Evolutionary conservation across 2,797 vertebrate genomes (phyloP).

Genomic region (Champsocephalus esox): DNA sequence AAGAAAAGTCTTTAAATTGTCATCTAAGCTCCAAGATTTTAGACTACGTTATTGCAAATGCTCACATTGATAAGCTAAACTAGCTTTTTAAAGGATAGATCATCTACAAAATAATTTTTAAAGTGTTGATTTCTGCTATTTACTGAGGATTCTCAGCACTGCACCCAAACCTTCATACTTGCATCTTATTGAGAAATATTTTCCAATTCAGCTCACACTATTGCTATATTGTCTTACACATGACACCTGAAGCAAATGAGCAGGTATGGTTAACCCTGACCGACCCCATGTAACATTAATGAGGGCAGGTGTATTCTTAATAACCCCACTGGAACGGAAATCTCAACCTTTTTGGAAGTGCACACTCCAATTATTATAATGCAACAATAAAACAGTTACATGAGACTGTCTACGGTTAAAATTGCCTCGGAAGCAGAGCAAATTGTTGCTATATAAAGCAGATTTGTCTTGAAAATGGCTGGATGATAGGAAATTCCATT

Average conservation of each 20-base stretch:
- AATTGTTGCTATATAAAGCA: conserved; percentile 66
- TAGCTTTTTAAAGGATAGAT: not conserved
- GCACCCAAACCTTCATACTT: conserved; percentile 13
- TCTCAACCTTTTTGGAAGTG: conserved; percentile 39
- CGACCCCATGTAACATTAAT: conserved; percentile 48
- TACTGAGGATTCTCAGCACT: not conserved
- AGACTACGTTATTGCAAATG: not conserved
- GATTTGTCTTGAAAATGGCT: conserved; percentile 72
- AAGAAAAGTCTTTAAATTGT: not conserved
- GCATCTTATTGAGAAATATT: not conserved
- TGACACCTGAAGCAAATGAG: conserved; percentile 12
- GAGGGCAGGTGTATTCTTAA: conserved; percentile 57
- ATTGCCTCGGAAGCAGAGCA: conserved; percentile 57
- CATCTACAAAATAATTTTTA: not conserved
- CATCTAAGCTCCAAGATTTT: too few species aligned
- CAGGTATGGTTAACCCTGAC: conserved; percentile 4
- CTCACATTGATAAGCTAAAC: conserved; percentile 2
- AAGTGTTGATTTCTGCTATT: not conserved
- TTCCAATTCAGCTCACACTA: conserved; percentile 5
- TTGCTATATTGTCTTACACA: not conserved
- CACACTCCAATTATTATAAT: conserved; percentile 46
- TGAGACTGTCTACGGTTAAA: conserved; percentile 58
- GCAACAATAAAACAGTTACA: conserved; percentile 50
- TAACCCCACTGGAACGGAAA: conserved; percentile 44
- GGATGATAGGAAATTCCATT: conserved; percentile 75